Evolutionary conservation across 1,140 invertebrate species (phyloP), one percentile per base, ranked within the genome.

Genomic region (Coptotermes formosanus): DNA sequence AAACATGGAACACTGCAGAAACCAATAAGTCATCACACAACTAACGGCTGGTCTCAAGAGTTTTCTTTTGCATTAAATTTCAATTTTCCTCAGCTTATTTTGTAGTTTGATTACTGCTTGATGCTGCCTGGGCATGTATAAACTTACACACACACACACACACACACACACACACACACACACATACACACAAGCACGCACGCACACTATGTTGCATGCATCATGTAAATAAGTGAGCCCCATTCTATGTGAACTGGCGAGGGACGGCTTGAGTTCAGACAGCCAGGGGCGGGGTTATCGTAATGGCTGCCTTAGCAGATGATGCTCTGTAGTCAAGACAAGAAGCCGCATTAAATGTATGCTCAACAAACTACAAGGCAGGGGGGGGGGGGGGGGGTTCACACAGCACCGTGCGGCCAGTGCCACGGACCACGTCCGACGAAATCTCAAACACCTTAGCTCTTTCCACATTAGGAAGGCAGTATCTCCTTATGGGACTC

Each of bases 331-430:
- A 30, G 7, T 75, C 64, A 75, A 75, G 25, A 75, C 64, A 30
- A 75, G 64, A 75, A 75, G 64, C 64, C 64, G 64, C 64, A 30
- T 8, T 75, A 75, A 75, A 75, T 75, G 64, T 75, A 75, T 75
- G n/a, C n/a, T 30, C 64, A 75, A 75, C 64, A 75, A 75, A 75
- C 64, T 30, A 14, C 64, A 30, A 9, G 64, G n/a, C n/a, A n/a
- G n/a, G n/a, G n/a, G n/a, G n/a, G n/a, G n/a, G n/a, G n/a, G 14
- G 11, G 45, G 45, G 3, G 14, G 45, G 0, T 48, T 48, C 45
- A 48, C 14, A 48, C 14, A 21, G 52, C 16, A 4, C 19, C 19
- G 52, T 21, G 52, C 3, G 52, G 7, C 19, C 52, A 55, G 19
- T 55, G 52, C 19, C 1, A 55, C 19, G 1, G 7, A 55, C 52